Base-by-base conservation (phyloP, 2,888 invertebrate genomes). In the Oligia latruncula region DNA sequence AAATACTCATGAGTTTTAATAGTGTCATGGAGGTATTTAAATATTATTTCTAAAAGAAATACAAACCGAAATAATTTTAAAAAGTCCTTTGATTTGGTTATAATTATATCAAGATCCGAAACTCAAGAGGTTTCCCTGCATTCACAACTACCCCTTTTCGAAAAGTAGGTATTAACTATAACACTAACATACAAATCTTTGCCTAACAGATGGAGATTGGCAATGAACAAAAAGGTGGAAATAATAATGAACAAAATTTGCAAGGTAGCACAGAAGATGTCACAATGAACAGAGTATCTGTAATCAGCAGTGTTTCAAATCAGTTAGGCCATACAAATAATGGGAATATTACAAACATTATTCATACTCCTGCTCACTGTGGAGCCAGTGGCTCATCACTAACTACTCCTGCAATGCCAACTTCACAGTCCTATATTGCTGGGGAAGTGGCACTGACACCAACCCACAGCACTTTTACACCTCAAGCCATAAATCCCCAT, bases 401-500 rank as follows among this genome's bases (percentile, higher is more conserved):
- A 46, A 81, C 83, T 52, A 90, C 90, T 67, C 91, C 89, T 70
- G 73, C 78, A 60, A 55, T 81, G 55, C 70, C 84, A 58, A 86
- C 85, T 68, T 81, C 91, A 15, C 92, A 92, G 46, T 83, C 90
- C 43, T 90, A 90, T 46, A 91, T 95, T 77, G 86, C 79, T 85
- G 96, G 96, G 29, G 97, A 97, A 73, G 94, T 97, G 13, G 91
- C 94, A 17, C 90, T 96, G 13, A 97, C 97, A 60, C 97, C 97
- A 8, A 95, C 96, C 40, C 94, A 96, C 81, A 93, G 94, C 77
- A 89, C 94, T 4, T 94, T 94, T 77, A 96, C 96, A 70, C 96
- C 96, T 67, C 93, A 95, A 84, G 86, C 91, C 62, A 92, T 93
- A 8, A 97, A 97, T 90, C 97, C 97, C 67, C 97, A 97, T 85